Conservation (phyloP, 30 jellyfish, hydroid and myxozoan species). For the Hydractinia symbiolongicarpus region DNA sequence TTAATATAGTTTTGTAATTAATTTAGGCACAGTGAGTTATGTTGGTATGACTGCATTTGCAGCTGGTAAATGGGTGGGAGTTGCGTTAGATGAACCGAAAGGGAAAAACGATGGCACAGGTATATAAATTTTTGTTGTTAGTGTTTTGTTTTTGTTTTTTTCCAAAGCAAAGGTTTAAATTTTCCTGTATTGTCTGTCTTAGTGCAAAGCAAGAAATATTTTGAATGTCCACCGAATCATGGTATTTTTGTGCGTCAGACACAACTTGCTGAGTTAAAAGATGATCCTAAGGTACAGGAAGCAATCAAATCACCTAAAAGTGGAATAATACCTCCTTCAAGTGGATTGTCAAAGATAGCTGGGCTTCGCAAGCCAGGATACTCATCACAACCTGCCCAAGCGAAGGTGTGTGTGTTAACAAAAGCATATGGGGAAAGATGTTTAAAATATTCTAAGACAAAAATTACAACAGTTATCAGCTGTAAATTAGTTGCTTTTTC, state of each 20-base stretch:
- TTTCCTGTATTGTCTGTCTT: background rate
- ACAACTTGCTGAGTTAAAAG: conserved; percentile 53
- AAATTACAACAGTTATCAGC: no score
- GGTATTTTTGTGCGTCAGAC: conserved; percentile 95
- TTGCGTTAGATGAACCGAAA: conserved; percentile 79
- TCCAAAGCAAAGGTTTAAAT: background rate
- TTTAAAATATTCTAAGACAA: no score
- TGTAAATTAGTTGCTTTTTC: no score
- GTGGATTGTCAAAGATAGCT: conserved; percentile 20
- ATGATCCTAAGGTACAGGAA: conserved; percentile 24
- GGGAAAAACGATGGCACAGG: conserved; percentile 93
- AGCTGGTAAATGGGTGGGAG: conserved; percentile 89
- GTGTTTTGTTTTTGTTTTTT: background rate
- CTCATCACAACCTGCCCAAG: background rate
- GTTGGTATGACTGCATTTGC: conserved; percentile 95
- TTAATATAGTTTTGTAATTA: no score
- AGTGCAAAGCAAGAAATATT: conserved; percentile 83
- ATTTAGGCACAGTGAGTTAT: conserved; percentile 59
- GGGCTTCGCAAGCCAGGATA: conserved; percentile 34
- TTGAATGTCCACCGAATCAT: conserved; percentile 81
- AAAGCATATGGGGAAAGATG: no score
- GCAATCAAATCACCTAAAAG: conserved; percentile 27
- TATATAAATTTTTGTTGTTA: background rate
- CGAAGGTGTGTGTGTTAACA: conserved; percentile 19
- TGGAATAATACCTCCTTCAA: conserved; percentile 17